Evolutionary conservation across 1,140 invertebrate genomes (phyloP).

Genomic region (Formica selysi): DNA sequence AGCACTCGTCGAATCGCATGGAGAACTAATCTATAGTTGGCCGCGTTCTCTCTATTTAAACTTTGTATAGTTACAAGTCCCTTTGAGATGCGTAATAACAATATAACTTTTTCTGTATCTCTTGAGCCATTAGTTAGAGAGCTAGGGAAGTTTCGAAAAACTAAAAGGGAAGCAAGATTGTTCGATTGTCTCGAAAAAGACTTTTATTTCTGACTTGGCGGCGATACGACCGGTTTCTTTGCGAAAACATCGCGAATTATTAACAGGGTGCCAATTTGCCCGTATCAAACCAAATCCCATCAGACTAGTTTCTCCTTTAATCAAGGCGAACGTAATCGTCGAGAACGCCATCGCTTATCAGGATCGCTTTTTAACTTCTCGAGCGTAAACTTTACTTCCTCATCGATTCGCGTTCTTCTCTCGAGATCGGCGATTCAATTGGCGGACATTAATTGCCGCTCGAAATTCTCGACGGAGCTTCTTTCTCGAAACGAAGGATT

Average conservation of each 20-base stretch:
- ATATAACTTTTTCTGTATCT: slow-evolving; percentile 44
- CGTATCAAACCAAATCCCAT: neutral
- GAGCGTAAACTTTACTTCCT: neutral
- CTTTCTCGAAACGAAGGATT: slow-evolving; percentile 18
- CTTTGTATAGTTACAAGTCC: slow-evolving; percentile 27
- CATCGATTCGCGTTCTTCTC: neutral
- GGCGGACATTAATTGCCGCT: slow-evolving; percentile 38
- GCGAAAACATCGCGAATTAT: slow-evolving; percentile 48
- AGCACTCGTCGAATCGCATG: slow-evolving; percentile 31
- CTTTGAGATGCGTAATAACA: slow-evolving; percentile 17
- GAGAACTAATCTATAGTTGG: slow-evolving; percentile 6
- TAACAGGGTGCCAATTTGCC: neutral
- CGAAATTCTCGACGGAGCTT: slow-evolving; percentile 21
- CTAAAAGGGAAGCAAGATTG: neutral
- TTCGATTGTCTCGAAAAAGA: neutral
- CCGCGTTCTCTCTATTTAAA: slow-evolving; percentile 14
- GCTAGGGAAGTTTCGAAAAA: slow-evolving; percentile 11
- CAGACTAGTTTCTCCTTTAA: neutral
- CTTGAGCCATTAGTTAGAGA: neutral
- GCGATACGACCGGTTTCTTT: neutral
- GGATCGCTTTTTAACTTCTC: slow-evolving; percentile 15
- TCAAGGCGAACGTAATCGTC: slow-evolving; percentile 11
- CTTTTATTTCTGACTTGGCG: neutral
- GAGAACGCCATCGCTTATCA: neutral
- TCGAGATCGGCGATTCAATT: slow-evolving; percentile 55